These are phyloP conservation scores for Lamprotornis superbus DNA, from an alignment of 2,113 vertebrate genomes.

Conservation along the genomic window DNA sequence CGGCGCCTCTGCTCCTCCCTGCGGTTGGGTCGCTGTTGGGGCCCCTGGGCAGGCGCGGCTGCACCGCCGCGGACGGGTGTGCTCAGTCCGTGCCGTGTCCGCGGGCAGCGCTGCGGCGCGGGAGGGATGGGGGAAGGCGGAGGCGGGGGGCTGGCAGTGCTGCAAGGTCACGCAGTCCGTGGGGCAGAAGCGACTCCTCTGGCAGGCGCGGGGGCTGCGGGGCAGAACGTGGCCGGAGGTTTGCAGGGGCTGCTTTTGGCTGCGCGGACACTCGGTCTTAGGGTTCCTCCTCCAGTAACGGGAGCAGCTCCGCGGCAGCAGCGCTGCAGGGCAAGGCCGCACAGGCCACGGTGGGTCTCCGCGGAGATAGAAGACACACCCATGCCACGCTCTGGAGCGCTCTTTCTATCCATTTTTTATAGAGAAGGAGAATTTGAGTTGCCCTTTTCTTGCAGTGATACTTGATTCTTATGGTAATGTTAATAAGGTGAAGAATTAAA, in stretches of 20 bases:
- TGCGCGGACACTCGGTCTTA: accelerated
- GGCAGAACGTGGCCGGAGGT: accelerated
- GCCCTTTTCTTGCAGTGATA: accelerated
- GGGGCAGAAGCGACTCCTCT: accelerated
- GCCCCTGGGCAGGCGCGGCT: too few relatives aligned
- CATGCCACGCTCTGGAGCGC: accelerated
- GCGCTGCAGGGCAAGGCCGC: background rate
- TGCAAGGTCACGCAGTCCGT: background rate
- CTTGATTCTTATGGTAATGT: accelerated
- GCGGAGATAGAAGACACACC: accelerated
- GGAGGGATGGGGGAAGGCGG: background rate
- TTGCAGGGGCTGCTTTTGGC: accelerated
- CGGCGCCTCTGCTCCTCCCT: background rate
- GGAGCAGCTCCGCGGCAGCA: background rate
- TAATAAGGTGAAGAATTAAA: accelerated
- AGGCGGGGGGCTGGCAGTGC: background rate
- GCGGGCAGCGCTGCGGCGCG: background rate
- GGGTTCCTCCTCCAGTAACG: background rate
- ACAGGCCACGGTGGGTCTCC: background rate
- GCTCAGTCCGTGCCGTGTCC: background rate
- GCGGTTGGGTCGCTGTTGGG: accelerated
- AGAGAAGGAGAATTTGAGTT: background rate
- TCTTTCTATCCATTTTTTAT: accelerated
- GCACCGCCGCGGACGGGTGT: background rate
- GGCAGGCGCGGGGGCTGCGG: background rate